A percentile compares a stretch with the other conserved stretches of the same genome.
These are phyloP conservation scores for Perca fluviatilis DNA, from an alignment of 2,113 vertebrate species.

Conservation along the genomic window DNA sequence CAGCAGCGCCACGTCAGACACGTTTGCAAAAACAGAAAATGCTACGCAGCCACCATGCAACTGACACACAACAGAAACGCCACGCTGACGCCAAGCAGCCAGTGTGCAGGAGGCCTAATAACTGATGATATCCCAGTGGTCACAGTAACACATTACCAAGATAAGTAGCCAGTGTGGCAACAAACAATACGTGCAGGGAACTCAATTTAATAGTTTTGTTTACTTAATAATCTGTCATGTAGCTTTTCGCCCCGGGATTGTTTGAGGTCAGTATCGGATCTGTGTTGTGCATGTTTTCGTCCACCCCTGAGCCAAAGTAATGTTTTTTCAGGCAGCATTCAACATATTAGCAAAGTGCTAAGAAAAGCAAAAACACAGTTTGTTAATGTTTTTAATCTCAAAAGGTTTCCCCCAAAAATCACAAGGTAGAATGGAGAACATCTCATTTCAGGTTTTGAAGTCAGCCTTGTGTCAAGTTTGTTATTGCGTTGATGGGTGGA, in stretches of 20 bases:
- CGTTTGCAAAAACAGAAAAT: no score
- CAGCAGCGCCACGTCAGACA: no score
- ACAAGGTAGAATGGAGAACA: neutral
- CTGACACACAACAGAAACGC: no score
- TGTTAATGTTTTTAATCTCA: constrained; percentile 24
- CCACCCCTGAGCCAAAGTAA: neutral
- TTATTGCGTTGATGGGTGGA: constrained; percentile 59
- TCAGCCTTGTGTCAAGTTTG: neutral
- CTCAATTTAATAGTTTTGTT: constrained; percentile 44
- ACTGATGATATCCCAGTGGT: neutral
- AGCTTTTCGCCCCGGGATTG: constrained; percentile 5
- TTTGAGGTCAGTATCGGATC: constrained; percentile 9
- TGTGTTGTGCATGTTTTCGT: constrained; percentile 24
- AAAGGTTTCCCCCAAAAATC: constrained; percentile 2
- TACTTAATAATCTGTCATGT: constrained; percentile 33
- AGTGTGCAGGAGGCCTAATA: neutral
- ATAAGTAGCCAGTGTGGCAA: constrained; percentile 11
- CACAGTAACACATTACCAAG: constrained; percentile 34
- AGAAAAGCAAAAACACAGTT: neutral
- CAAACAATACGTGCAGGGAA: constrained; percentile 17
- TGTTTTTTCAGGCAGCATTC: constrained; percentile 9
- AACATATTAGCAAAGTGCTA: neutral
- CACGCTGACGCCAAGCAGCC: no score
- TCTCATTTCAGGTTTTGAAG: constrained; percentile 7
- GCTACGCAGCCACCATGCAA: no score